Percentiles rank a stretch among this genome's conserved stretches.
Conservation (phyloP, 2,797 vertebrate genomes). For the Mus minutoides region DNA sequence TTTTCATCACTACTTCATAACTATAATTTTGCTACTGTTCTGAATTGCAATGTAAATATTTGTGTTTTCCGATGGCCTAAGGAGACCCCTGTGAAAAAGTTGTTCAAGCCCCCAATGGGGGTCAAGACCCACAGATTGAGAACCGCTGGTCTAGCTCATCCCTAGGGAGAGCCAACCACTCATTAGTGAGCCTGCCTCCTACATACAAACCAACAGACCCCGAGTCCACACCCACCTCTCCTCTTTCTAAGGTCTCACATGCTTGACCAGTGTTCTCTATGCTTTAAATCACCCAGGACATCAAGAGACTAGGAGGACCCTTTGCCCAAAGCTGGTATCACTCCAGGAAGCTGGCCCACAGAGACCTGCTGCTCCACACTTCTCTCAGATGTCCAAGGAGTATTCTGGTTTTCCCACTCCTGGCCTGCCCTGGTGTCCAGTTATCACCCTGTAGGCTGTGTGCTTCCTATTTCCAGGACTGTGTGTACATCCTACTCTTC, state of each 20-base stretch:
- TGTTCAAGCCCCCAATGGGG: background rate
- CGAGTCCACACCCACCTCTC: fast-evolving
- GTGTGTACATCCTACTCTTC: background rate
- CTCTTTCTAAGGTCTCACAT: background rate
- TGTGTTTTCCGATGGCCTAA: background rate
- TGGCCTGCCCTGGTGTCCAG: background rate
- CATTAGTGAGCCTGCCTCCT: background rate
- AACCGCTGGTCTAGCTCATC: background rate
- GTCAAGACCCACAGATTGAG: no score
- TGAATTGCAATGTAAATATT: background rate
- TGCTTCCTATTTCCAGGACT: background rate
- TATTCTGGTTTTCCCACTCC: background rate
- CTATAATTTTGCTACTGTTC: background rate
- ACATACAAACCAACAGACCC: background rate
- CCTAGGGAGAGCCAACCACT: background rate
- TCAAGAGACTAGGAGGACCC: background rate
- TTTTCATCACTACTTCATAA: background rate
- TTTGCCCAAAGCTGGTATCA: background rate
- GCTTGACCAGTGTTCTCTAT: no score
- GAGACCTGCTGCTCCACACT: background rate
- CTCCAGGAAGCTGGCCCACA: fast-evolving
- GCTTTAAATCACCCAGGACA: no score
- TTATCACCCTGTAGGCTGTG: fast-evolving
- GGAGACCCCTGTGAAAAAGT: background rate
- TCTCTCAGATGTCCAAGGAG: fast-evolving